Conservation (phyloP, 2,113 vertebrate species). For the Scalopus aquaticus region DNA sequence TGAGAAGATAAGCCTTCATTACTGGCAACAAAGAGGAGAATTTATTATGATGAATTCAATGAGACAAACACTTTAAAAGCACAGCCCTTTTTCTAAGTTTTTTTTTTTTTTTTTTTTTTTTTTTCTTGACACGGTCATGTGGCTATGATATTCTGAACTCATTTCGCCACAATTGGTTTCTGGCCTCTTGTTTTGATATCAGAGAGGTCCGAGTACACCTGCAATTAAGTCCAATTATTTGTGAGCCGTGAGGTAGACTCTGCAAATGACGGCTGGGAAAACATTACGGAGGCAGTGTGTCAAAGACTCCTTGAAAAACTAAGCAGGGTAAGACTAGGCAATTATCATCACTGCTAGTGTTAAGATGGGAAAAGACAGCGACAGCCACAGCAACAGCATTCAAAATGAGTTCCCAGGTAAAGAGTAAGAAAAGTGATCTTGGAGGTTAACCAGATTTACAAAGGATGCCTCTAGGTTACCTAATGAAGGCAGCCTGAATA, state of each 20-base stretch:
- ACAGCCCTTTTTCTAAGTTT: background rate
- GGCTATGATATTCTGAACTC: background rate
- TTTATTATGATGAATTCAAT: background rate
- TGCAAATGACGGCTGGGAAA: constrained; percentile 20
- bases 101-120: background rate
- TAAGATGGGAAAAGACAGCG: constrained; percentile 67
- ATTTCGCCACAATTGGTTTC: constrained; percentile 29
- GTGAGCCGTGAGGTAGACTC: constrained; percentile 39
- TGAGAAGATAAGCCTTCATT: constrained; percentile 62
- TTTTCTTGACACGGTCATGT: background rate
- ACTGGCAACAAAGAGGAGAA: background rate
- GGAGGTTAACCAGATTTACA: constrained; percentile 53
- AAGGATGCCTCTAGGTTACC: background rate
- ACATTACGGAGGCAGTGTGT: constrained; percentile 23
- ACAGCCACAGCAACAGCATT: constrained; percentile 25
- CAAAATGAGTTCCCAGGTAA: constrained; percentile 42
- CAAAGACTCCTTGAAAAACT: constrained; percentile 61
- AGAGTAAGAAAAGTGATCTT: constrained; percentile 27
- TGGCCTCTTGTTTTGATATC: constrained; percentile 52
- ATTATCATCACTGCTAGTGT: constrained; percentile 72
- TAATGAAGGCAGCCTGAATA: background rate
- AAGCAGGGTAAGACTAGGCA: constrained; percentile 55
- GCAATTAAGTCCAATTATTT: constrained; percentile 71
- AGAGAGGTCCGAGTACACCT: background rate
- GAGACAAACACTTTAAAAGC: constrained; percentile 27